Base-by-base conservation (phyloP, 2,113 vertebrate species). In the Centropus unirufus region DNA sequence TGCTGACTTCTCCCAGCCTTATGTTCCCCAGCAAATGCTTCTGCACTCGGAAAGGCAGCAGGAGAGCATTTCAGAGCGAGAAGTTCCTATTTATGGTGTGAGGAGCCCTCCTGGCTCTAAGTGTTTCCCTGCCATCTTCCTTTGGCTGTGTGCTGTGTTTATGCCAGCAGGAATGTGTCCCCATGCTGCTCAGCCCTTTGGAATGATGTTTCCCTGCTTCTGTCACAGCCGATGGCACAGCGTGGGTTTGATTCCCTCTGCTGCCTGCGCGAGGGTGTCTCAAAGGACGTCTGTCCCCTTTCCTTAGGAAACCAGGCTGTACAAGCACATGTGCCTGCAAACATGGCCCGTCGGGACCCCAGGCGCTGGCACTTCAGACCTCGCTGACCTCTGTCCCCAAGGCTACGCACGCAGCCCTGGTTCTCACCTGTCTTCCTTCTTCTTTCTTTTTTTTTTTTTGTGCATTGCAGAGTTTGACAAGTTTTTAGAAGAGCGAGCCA, bases 401-500 rank as follows among this genome's bases (percentile, higher is more conserved):
- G 47, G 52, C 61, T 78, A 19, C 64, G 44, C 1, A 1, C 40
- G 7, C 34, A 27, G 40, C 36, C 22, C 18, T 24, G 7, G 0
- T 54, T 67, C 94, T 96, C 47, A 94, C 83, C 32, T 17, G 16
- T 74, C 76, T 70, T 32, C 79, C 55, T 86, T 91, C 16, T 83
- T 27, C 36, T 36, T 36, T 36, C 36, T 75, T 70, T 36, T 51
- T 36, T 66, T 70, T 55, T 29, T 79, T 94, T 89, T 95, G n/a
- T 95, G n/a, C 94, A 8, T 98, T 97, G 58, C 97, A 99, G 99
- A 99, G 91, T 99, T 99, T 24, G 99, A 99, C 97, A 99, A 99
- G 94, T 99, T 99, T 94, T 98, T 99, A 27, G 99, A 99, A 98
- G 99, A 99, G 96, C 95, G 99, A 96, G 99, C 99, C 97, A 99